A percentile compares a stretch with the other conserved stretches of the same genome.
Evolutionary conservation across 2,888 invertebrate genomes (phyloP).

Genomic region (Thymelicus sylvestris): DNA sequence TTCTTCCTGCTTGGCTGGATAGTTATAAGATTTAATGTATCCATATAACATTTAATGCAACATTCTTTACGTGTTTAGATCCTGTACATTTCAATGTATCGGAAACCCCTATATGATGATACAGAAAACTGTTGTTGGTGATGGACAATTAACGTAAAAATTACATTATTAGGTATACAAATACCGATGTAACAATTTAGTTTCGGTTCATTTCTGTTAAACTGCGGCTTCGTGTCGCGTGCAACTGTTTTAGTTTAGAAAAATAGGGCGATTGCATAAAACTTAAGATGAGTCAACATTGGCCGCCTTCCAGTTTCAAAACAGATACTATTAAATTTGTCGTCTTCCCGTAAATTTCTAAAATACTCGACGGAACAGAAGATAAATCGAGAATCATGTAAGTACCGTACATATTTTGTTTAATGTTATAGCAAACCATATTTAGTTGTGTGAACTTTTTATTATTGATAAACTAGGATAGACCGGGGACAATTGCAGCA

Average conservation of each 20-base stretch:
- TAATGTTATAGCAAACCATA: neutral
- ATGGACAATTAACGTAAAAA: too few relatives aligned
- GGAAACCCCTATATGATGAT: too few relatives aligned
- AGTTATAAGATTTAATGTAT: too few relatives aligned
- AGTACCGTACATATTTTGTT: neutral
- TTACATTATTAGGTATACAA: neutral
- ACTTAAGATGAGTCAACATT: constrained; percentile 73
- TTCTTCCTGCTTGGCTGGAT: too few relatives aligned
- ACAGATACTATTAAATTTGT: constrained; percentile 74
- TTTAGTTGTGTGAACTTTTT: too few relatives aligned
- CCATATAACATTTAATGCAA: too few relatives aligned
- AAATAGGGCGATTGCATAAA: constrained; percentile 84
- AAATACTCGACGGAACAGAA: constrained; percentile 41
- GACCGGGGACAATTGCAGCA: too few relatives aligned
- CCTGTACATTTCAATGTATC: too few relatives aligned
- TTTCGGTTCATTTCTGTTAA: constrained; percentile 4
- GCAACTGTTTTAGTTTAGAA: constrained; percentile 78
- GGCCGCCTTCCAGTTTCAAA: constrained; percentile 73
- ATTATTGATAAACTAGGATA: too few relatives aligned
- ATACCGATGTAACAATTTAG: neutral
- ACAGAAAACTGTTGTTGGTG: too few relatives aligned
- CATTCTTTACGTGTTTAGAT: too few relatives aligned
- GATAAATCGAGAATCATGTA: constrained; percentile 46
- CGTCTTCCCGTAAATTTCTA: constrained; percentile 55
- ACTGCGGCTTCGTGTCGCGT: constrained; percentile 63